Evolutionary conservation across 2,113 vertebrate species (phyloP).

Genomic region (Pionites leucogaster): DNA sequence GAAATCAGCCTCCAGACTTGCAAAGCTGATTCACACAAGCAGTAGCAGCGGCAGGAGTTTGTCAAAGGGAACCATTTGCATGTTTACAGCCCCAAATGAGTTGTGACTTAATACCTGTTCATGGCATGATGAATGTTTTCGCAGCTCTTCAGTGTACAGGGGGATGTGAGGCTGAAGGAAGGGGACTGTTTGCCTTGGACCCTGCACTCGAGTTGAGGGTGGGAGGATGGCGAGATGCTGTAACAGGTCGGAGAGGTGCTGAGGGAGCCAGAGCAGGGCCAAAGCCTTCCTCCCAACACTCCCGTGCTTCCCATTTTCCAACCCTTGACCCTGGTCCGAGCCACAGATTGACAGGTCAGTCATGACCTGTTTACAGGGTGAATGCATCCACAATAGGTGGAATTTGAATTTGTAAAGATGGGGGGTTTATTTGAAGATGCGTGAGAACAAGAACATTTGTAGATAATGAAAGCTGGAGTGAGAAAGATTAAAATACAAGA

Average conservation of each 20-base stretch:
- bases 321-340: not conserved
- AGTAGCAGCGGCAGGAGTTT: not conserved
- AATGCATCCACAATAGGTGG: too few relatives aligned
- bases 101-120: not conserved
- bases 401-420: too few relatives aligned
- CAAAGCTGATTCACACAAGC: not conserved
- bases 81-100: not conserved
- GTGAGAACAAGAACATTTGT: too few relatives aligned
- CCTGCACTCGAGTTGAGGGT: not conserved
- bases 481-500: too few relatives aligned
- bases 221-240: not conserved
- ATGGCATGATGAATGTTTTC: not conserved
- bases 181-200: not conserved
- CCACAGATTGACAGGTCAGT: not conserved
- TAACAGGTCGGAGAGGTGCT: rapidly evolving
- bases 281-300: not conserved
- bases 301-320: not conserved
- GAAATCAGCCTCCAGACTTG: not conserved
- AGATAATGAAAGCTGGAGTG: too few relatives aligned
- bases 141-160: not conserved
- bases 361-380: too few relatives aligned
- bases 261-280: not conserved
- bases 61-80: not conserved
- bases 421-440: too few relatives aligned
- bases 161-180: not conserved